Evolutionary conservation across 2,797 vertebrate species (phyloP).

Genomic region (Phalanger gymnotis): DNA sequence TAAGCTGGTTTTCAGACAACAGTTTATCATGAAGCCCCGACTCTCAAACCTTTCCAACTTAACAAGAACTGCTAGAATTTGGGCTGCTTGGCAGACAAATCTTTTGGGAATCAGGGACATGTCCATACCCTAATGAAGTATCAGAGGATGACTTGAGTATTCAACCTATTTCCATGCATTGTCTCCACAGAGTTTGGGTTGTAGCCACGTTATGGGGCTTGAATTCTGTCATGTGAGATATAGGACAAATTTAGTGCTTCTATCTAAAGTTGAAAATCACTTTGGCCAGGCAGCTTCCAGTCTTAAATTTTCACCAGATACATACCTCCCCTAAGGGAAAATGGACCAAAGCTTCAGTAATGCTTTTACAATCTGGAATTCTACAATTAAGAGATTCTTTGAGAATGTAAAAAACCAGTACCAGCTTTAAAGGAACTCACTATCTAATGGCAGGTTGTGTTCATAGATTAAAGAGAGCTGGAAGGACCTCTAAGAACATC

Average conservation of each 20-base stretch:
- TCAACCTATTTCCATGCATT: background rate
- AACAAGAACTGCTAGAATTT: background rate
- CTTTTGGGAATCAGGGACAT: background rate
- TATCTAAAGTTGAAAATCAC: background rate
- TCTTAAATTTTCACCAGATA: background rate
- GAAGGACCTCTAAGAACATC: too few species aligned
- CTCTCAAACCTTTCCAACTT: background rate
- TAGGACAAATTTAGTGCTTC: background rate
- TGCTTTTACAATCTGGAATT: background rate
- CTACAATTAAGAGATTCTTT: background rate
- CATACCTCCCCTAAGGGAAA: background rate
- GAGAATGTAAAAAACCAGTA: background rate
- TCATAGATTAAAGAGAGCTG: too few species aligned
- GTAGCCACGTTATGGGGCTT: background rate
- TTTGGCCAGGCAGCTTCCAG: background rate
- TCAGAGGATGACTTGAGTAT: background rate
- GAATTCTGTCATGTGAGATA: background rate
- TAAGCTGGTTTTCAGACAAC: background rate
- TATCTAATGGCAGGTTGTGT: background rate
- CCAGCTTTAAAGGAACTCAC: background rate
- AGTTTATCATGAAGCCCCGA: background rate
- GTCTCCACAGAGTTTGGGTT: background rate
- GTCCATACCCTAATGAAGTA: background rate
- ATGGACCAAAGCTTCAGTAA: background rate
- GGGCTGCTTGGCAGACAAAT: background rate